Conservation (phyloP, 2,113 vertebrate genomes). For the Gobius niger region DNA sequence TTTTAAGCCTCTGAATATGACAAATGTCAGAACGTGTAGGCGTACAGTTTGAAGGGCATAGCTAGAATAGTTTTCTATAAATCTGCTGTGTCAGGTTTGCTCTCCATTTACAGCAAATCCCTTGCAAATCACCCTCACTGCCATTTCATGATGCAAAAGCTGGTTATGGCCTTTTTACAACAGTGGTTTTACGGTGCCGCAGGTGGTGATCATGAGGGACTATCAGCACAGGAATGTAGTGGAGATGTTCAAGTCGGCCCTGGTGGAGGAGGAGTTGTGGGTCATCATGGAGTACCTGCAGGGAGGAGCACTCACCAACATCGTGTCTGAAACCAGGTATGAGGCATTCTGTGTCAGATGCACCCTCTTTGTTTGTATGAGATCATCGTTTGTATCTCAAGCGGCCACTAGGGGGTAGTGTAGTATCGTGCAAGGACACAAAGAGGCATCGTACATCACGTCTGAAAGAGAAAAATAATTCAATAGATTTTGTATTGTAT, state of each 20-base stretch:
- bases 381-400: slow-evolving; percentile 31
- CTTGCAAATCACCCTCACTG: not conserved
- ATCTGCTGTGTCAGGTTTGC: not conserved
- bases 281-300: slow-evolving; percentile 99
- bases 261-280: slow-evolving; percentile 98
- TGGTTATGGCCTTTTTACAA: not conserved
- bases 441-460: not conserved
- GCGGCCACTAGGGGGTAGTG: slow-evolving; percentile 72
- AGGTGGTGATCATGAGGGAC: slow-evolving; percentile 99
- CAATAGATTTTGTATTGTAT: slow-evolving; percentile 7
- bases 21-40: not conserved
- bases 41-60: not conserved
- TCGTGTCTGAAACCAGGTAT: slow-evolving; percentile 96
- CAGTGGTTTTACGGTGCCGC: slow-evolving; percentile 3
- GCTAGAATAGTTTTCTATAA: not conserved
- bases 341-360: not conserved
- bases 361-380: slow-evolving; percentile 15
- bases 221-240: slow-evolving; percentile 96
- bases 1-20: not conserved
- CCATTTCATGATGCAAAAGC: not conserved
- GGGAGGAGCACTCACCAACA: slow-evolving; percentile 96
- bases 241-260: slow-evolving; percentile 98
- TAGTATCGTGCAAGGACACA: slow-evolving; percentile 35
- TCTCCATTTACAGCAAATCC: not conserved
- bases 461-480: slow-evolving; percentile 19